Evolutionary conservation across 2,888 invertebrate species (phyloP).

Genomic region (Drosophila neotestacea): DNA sequence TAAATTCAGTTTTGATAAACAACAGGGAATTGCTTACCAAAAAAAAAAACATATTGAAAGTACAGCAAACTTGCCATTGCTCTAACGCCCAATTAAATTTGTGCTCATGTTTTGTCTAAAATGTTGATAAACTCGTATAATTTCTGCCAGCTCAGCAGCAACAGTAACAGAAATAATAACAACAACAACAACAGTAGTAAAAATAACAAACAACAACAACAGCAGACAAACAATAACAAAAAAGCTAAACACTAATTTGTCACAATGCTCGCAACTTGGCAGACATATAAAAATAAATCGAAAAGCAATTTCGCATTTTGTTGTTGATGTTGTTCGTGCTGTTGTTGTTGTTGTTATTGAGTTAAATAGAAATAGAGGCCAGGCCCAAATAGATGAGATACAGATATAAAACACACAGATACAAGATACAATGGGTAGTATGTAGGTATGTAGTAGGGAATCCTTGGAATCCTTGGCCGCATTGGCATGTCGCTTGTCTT

Average conservation of each 20-base stretch:
- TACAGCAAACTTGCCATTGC: not conserved
- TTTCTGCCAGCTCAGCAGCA: slow-evolving; percentile 42
- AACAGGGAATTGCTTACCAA: not conserved
- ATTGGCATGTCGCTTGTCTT: slow-evolving; percentile 80
- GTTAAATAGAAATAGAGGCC: slow-evolving; percentile 66
- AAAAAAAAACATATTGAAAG: not conserved
- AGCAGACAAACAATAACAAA: slow-evolving; percentile 27
- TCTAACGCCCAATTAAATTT: slow-evolving; percentile 22
- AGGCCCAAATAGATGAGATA: slow-evolving; percentile 61
- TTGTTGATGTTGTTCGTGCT: slow-evolving; percentile 22
- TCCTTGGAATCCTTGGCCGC: slow-evolving; percentile 67
- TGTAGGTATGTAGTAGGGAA: slow-evolving; percentile 20
- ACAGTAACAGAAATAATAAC: slow-evolving; percentile 13
- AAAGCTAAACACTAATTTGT: slow-evolving; percentile 72
- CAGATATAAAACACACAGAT: slow-evolving; percentile 59
- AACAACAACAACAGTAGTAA: slow-evolving; percentile 15
- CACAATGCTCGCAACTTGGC: slow-evolving; percentile 75
- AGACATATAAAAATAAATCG: slow-evolving; percentile 76
- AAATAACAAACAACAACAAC: slow-evolving; percentile 14
- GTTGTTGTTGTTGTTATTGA: slow-evolving; percentile 44
- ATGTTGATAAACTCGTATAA: slow-evolving; percentile 40
- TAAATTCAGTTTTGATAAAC: not conserved
- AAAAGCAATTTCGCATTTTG: slow-evolving; percentile 73
- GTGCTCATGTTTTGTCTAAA: slow-evolving; percentile 16
- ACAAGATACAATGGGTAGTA: slow-evolving; percentile 28